These are phyloP conservation scores for Gastracanthus pulcherrimus DNA, from an alignment of 2,888 invertebrate genomes.

Conservation along the genomic window DNA sequence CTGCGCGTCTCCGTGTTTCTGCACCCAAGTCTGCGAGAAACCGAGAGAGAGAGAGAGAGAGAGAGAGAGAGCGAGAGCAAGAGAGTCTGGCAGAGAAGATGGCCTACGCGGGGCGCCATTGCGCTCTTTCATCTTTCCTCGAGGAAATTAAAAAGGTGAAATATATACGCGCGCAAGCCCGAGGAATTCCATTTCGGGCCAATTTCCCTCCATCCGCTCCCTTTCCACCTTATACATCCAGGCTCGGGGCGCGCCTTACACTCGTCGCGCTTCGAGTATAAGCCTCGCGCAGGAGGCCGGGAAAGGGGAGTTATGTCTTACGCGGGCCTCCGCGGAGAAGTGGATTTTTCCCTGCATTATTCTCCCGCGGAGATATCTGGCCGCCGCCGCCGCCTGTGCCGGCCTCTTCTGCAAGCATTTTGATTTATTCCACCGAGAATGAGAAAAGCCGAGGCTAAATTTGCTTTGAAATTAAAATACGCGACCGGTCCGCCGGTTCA, in stretches of 20 bases:
- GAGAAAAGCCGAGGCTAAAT: neutral
- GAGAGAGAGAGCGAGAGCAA: no score
- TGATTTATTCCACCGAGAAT: neutral
- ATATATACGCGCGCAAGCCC: conserved; percentile 21
- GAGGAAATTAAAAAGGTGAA: conserved; percentile 48
- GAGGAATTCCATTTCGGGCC: conserved; percentile 42
- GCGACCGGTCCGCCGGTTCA: neutral
- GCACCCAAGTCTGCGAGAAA: no score
- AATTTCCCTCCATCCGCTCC: conserved; percentile 28
- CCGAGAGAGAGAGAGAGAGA: no score
- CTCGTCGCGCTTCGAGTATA: neutral
- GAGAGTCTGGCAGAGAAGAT: no score
- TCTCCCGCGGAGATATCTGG: neutral
- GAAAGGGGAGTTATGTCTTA: neutral
- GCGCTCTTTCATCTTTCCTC: conserved; percentile 8
- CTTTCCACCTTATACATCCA: no score
- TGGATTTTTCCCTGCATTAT: conserved; percentile 10
- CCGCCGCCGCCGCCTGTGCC: no score
- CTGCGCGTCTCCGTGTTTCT: no score
- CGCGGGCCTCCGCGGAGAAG: neutral
- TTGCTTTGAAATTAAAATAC: neutral
- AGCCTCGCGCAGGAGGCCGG: neutral
- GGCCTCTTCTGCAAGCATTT: no score
- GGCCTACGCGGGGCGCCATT: neutral
- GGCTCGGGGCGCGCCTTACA: neutral